Conservation (phyloP, 2,888 invertebrate species). For the Mellilla xanthometata region DNA sequence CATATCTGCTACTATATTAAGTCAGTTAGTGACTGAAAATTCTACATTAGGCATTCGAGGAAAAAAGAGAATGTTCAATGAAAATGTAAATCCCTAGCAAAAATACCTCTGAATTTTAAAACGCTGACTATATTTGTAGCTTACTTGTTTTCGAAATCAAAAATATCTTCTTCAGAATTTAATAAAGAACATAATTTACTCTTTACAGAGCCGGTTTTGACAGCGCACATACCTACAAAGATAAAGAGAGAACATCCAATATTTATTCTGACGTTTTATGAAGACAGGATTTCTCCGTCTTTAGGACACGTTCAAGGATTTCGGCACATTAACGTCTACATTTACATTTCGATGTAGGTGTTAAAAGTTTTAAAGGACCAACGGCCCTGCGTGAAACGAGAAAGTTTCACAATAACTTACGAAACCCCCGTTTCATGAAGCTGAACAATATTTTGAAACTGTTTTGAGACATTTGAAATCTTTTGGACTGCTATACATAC, state of each 20-base stretch:
- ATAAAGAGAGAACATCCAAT: conserved; percentile 14
- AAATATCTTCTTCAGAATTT: conserved; percentile 2
- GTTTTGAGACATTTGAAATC: no score
- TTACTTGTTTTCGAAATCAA: neutral
- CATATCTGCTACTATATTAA: no score
- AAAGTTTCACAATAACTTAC: neutral
- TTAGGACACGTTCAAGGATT: conserved; percentile 8
- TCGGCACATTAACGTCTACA: conserved; percentile 1
- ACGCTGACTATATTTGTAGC: neutral
- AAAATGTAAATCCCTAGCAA: neutral
- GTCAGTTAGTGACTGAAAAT: no score
- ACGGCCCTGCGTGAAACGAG: neutral
- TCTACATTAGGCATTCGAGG: no score
- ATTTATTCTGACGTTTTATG: conserved; percentile 11
- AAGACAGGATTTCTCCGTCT: conserved; percentile 9
- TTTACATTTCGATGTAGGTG: neutral
- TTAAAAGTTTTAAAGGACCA: neutral
- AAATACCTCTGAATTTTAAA: neutral
- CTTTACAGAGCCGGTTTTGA: conserved; percentile 9
- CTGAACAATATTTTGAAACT: no score
- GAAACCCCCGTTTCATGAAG: neutral
- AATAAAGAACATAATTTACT: conserved; percentile 9
- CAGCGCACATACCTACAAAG: conserved; percentile 5
- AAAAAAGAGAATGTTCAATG: neutral
- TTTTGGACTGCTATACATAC: no score